Conservation (phyloP, 2,113 vertebrate genomes). For the Hippocampus abdominalis region DNA sequence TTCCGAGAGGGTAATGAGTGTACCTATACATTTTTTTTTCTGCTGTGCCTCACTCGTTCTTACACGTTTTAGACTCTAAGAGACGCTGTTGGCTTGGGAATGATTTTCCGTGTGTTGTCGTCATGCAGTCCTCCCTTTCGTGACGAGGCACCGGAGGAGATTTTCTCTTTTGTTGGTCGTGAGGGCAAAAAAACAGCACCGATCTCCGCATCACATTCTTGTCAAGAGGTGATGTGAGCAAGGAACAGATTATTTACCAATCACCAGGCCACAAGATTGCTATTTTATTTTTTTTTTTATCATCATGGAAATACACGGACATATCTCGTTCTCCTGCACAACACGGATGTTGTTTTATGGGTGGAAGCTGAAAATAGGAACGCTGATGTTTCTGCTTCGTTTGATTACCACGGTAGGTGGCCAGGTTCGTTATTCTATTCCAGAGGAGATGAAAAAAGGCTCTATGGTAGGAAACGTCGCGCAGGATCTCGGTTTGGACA, state of each 20-base stretch:
- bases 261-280: too few species aligned
- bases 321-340: background rate
- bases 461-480: constrained; percentile 56
- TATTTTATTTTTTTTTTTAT: background rate
- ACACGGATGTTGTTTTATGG: constrained; percentile 13
- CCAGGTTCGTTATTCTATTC: constrained; percentile 40
- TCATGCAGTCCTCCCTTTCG: background rate
- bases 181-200: background rate
- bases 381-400: constrained; percentile 7
- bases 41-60: background rate
- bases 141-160: background rate
- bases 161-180: background rate
- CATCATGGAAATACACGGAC: background rate
- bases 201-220: background rate
- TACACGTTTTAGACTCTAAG: constrained; percentile 27
- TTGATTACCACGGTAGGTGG: constrained; percentile 3
- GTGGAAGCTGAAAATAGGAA: background rate
- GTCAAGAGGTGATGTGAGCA: too few species aligned
- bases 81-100: constrained; percentile 39
- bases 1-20: too few species aligned
- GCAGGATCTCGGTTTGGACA: constrained; percentile 46
- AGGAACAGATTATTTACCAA: background rate
- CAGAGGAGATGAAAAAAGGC: constrained; percentile 51
- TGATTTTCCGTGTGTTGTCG: background rate
- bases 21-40: too few species aligned